Evolutionary conservation across 92 coral and sea anemone species (phyloP), one percentile per base, ranked within the genome.

Genomic region (Porites cylindrica): DNA sequence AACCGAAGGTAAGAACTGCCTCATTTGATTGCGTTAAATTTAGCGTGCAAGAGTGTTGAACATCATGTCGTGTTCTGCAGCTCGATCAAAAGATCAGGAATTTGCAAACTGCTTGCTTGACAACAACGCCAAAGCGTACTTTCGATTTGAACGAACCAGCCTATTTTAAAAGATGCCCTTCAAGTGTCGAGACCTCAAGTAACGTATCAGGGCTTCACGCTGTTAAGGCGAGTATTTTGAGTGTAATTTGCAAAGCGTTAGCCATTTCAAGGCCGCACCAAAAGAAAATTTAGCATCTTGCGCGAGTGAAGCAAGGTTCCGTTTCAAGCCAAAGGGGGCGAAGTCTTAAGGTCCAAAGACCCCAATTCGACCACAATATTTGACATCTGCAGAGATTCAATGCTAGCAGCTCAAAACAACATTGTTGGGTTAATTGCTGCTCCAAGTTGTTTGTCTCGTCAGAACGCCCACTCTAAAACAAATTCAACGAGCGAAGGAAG

Each of bases 1-100:
- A 95, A 26, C 98, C 98, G 43, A 97, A 97, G 99, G 99, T 97
- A 94, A 85, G 92, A 65, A 43, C 52, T 73, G 76, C 78, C 70
- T 58, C 47, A 12, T 63, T 60, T 69, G 73, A 77, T 75, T 62
- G 75, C 79, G 77, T 76, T 79, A 38, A 70, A 84, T 85, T 64
- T 67, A 81, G 80, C 85, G 77, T 81, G 88, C 75, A 90, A 86
- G 80, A 72, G 80, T 64, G 74, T 83, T 52, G 61, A 73, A 73
- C 75, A 83, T 83, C 72, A 73, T 82, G 78, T 50, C 73, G 75
- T 83, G 87, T 38, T 38, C 47, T 62, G 20, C 18, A 51, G 59
- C 74, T 83, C 78, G 92, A 82, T 91, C 88, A 87, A 81, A 86
- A 74, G 94, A 87, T 91, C 94, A 90, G 81, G 80, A 81, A 78